Percentiles rank a stretch among this genome's conserved stretches.
Conservation (phyloP, 2,113 vertebrate genomes). For the Haliaeetus leucogaster region DNA sequence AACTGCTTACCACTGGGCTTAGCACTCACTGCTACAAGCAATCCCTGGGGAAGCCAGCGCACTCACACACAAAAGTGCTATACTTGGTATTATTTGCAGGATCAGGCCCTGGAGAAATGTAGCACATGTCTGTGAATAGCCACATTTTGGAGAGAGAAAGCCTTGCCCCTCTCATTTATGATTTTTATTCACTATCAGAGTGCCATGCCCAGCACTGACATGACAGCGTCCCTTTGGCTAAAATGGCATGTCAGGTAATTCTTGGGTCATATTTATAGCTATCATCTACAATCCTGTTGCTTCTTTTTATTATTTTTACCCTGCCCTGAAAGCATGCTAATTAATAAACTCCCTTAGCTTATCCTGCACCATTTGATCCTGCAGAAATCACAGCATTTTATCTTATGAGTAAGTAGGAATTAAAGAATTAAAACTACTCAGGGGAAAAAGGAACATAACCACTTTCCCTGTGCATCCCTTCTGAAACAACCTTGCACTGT, state of each 20-base stretch:
- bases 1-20: not conserved
- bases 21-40: not conserved
- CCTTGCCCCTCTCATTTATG: not conserved
- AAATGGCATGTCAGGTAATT: not conserved
- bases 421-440: not conserved
- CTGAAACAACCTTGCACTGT: not conserved
- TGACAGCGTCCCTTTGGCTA: not conserved
- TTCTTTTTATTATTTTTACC: not conserved
- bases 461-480: not conserved
- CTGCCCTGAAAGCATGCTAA: not conserved
- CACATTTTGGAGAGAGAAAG: not conserved
- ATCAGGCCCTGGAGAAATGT: not conserved
- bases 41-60: not conserved
- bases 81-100: not conserved
- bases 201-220: not conserved
- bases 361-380: slow-evolving; percentile 29
- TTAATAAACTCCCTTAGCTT: slow-evolving; percentile 29
- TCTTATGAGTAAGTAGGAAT: slow-evolving; percentile 14
- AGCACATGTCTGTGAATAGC: not conserved
- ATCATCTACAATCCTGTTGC: not conserved
- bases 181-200: not conserved
- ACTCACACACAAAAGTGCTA: not conserved
- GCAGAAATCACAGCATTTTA: slow-evolving; percentile 31
- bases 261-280: not conserved
- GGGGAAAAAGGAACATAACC: not conserved